Evolutionary conservation across 2,113 vertebrate genomes (phyloP).

Genomic region (Numenius arquata): DNA sequence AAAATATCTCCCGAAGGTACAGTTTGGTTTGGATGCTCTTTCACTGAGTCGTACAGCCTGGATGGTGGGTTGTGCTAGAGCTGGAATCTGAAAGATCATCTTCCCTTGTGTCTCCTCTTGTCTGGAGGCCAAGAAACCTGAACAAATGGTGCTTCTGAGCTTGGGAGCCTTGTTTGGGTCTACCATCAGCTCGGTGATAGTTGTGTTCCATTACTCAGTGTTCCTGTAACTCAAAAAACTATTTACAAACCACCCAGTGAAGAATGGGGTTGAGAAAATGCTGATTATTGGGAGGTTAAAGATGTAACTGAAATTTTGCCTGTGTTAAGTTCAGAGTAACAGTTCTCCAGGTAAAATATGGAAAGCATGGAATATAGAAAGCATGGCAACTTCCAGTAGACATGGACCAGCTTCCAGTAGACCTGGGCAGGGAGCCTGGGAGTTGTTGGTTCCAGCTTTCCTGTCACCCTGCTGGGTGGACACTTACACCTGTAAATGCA

Average conservation of each 20-base stretch:
- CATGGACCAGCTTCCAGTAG: neutral
- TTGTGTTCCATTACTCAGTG: neutral
- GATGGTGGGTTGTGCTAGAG: neutral
- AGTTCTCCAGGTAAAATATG: neutral
- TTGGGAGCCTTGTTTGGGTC: neutral
- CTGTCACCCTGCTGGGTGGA: neutral
- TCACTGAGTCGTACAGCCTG: neutral
- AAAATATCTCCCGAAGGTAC: constrained; percentile 24
- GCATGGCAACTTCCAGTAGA: neutral
- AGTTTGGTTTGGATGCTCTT: constrained; percentile 39
- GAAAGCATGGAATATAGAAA: neutral
- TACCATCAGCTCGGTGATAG: neutral
- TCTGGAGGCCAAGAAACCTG: constrained; percentile 25
- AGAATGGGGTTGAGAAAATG: neutral
- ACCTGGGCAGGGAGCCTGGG: neutral
- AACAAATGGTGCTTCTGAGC: constrained; percentile 6
- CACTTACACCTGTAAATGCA: neutral
- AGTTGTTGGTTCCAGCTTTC: neutral
- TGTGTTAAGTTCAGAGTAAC: neutral
- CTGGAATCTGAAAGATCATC: constrained; percentile 34
- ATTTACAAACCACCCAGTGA: neutral
- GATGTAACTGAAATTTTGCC: neutral
- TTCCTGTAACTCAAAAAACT: neutral
- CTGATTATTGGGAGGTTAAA: neutral
- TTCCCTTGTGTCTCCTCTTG: constrained; percentile 11